These are phyloP conservation scores for Catharus ustulatus DNA, from an alignment of 2,797 vertebrate species.

Conservation along the genomic window DNA sequence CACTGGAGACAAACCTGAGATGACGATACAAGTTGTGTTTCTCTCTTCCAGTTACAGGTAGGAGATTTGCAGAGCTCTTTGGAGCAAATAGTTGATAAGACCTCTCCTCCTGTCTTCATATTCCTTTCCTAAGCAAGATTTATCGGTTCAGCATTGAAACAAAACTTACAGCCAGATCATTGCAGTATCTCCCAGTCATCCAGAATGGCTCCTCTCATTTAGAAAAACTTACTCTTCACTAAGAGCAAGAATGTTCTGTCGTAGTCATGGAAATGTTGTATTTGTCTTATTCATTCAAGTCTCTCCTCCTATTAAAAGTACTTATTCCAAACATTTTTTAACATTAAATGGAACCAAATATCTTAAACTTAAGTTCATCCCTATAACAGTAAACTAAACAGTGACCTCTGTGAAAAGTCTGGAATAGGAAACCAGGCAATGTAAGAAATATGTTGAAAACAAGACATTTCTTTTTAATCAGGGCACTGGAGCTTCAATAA, in stretches of 20 bases:
- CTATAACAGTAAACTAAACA: neutral
- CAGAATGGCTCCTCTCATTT: neutral
- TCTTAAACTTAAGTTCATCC: neutral
- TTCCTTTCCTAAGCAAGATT: neutral
- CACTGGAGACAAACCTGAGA: neutral
- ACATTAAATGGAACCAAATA: neutral
- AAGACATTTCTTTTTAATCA: neutral
- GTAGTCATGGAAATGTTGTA: neutral
- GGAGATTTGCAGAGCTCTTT: neutral
- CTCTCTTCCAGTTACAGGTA: neutral
- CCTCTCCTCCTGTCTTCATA: neutral
- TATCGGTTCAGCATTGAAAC: neutral
- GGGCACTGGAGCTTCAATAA: neutral
- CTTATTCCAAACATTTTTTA: neutral
- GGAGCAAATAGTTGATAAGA: neutral
- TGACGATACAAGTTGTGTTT: neutral
- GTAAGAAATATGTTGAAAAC: neutral
- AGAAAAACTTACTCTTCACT: neutral
- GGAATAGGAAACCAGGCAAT: neutral
- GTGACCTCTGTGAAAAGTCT: neutral
- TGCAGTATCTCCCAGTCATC: neutral
- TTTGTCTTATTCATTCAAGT: neutral
- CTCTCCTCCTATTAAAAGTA: neutral
- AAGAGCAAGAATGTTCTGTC: neutral
- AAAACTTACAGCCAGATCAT: neutral